phyloP scores from a whole-genome alignment of 2,797 vertebrate genomes.

The Sorex maritimensis region DNA sequence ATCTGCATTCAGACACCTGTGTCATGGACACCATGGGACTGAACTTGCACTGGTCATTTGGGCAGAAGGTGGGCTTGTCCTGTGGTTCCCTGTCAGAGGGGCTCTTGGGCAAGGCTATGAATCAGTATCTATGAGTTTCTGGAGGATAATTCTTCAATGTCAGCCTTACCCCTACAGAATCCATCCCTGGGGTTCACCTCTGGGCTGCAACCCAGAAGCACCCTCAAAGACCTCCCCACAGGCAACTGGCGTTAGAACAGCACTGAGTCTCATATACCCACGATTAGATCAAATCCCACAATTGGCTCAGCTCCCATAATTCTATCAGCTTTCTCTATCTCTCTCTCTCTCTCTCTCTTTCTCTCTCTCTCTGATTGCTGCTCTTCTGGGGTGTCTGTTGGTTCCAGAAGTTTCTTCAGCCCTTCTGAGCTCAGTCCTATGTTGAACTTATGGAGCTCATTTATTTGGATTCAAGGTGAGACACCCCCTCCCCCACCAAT shows the following conservation, averaged over 20 bases:
- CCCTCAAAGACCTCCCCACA: background rate
- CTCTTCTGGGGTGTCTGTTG: conserved; percentile 5
- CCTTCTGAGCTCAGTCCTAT: conserved; percentile 25
- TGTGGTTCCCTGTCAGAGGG: background rate
- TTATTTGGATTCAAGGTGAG: conserved; percentile 10
- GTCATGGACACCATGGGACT: too few relatives aligned
- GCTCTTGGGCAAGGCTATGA: too few relatives aligned
- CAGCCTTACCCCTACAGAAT: background rate
- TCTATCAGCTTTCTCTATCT: background rate
- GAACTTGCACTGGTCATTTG: background rate
- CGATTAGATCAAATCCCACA: background rate
- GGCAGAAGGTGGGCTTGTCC: background rate
- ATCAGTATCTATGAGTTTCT: background rate
- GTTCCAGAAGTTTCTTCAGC: background rate
- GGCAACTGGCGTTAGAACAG: background rate
- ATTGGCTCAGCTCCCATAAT: background rate
- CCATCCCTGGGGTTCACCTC: background rate
- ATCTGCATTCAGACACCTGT: too few relatives aligned
- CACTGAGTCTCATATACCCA: background rate
- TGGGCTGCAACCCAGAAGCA: background rate
- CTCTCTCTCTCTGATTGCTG: background rate
- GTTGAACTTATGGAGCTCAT: background rate
- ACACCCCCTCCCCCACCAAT: too few relatives aligned
- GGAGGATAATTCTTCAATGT: background rate
- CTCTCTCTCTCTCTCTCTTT: background rate